Evolutionary conservation across 2,888 invertebrate species (phyloP), one percentile per base, ranked within the genome.

Genomic region (Tribolium freemani): DNA sequence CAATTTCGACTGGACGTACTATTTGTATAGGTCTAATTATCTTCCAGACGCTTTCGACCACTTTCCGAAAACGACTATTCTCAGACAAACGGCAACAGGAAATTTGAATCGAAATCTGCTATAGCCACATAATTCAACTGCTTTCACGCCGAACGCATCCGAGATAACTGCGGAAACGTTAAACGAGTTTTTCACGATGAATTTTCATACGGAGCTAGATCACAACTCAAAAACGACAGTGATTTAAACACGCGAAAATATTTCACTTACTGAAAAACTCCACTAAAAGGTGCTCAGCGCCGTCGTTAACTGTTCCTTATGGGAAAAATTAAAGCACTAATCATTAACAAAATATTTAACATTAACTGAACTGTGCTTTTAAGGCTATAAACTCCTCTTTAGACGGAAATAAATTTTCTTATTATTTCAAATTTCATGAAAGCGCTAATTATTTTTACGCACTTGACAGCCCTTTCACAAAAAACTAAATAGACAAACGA

Each of bases 1-100:
- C 75, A 73, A 75, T 75, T 75, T 71, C 51, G 54, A 38, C 71
- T 58, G 73, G 51, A 66, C 71, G 73, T 72, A 72, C 60, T 74
- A 75, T 76, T 76, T 76, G 72, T 76, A 76, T 72, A 74, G 74
- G 66, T 73, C 71, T 76, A 74, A 76, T 76, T 76, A 76, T 74
- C 76, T 66, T 61, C 69, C 45, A 74, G 71, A 63, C 58, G 71
- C 72, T 72, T 71, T 58, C 20, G 16, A 51, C 53, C 45, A 26
- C 26, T 56, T 57, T 44, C 56, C 21, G 11, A 10, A 21, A 16
- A 45, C 16, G 58, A 5, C n/a, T 11, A 38, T 13, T 46, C 45
- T 53, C 30, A 53, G 54, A 54, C 67, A 45, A 57, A 30, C 20
- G 64, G 38, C 10, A 31, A 53, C 64, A 63, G 64, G 64, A 54